These are phyloP conservation scores for Eustalomyia histrio DNA, from an alignment of 2,888 invertebrate species.

Conservation along the genomic window DNA sequence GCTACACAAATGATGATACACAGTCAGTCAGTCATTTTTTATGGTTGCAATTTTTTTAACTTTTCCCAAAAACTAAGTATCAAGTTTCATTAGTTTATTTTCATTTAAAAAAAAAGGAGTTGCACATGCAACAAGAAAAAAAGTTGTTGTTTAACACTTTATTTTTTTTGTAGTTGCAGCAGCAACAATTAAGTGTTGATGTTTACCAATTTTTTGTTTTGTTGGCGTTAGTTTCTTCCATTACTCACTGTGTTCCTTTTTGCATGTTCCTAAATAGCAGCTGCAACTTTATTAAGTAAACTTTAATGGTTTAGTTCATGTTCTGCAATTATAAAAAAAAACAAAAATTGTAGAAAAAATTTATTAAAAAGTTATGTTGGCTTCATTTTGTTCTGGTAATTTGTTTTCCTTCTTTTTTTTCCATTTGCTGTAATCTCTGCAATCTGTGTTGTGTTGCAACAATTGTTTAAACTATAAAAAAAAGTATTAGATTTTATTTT, in stretches of 20 bases:
- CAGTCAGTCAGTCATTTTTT: conserved; percentile 46
- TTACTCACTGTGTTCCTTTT: neutral
- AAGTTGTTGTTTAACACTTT: conserved; percentile 26
- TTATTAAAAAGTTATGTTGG: conserved; percentile 21
- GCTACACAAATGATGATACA: conserved; percentile 39
- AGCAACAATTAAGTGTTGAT: conserved; percentile 77
- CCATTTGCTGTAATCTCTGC: conserved; percentile 34
- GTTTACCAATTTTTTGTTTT: conserved; percentile 71
- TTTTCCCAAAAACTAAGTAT: conserved; percentile 24
- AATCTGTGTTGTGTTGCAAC: conserved; percentile 49
- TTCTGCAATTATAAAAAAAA: neutral
- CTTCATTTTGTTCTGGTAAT: conserved; percentile 42
- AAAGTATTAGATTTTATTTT: conserved; percentile 27
- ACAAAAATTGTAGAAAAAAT: conserved; percentile 4
- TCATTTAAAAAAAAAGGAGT: conserved; percentile 19
- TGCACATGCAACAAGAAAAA: conserved; percentile 13
- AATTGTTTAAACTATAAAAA: conserved; percentile 50
- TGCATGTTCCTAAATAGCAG: conserved; percentile 36
- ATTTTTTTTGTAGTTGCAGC: conserved; percentile 21
- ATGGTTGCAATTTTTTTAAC: conserved; percentile 13
- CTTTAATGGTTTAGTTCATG: conserved; percentile 58
- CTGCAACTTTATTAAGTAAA: conserved; percentile 68
- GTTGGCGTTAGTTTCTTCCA: neutral
- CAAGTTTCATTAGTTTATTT: conserved; percentile 59
- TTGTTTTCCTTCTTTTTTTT: conserved; percentile 43